These are phyloP conservation scores for Drosophila rellima DNA, from an alignment of 2,888 invertebrate species.

Conservation along the genomic window DNA sequence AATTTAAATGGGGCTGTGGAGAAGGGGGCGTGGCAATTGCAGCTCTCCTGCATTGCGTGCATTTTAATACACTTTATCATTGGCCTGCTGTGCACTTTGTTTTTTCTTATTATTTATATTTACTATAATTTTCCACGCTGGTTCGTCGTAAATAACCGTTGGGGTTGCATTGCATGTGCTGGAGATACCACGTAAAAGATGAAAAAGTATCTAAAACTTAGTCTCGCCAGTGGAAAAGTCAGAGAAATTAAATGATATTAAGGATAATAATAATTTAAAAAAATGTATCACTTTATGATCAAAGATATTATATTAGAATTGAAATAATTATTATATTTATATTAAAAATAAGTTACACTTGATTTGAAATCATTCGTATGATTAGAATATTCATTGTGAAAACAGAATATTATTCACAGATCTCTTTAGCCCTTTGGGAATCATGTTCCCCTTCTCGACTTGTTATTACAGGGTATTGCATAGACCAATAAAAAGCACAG, in stretches of 20 bases:
- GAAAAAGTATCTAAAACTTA: neutral
- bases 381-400: too few relatives aligned
- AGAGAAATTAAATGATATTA: too few relatives aligned
- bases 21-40: conserved; percentile 62
- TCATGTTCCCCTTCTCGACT: neutral
- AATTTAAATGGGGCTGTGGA: conserved; percentile 64
- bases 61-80: conserved; percentile 79
- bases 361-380: too few relatives aligned
- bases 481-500: conserved; percentile 45
- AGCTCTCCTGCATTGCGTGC: conserved; percentile 55
- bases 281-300: too few relatives aligned
- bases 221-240: too few relatives aligned
- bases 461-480: conserved; percentile 33
- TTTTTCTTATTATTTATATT: conserved; percentile 75
- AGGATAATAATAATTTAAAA: too few relatives aligned
- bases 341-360: too few relatives aligned
- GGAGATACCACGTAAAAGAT: conserved; percentile 23
- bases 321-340: too few relatives aligned
- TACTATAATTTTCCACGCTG: conserved; percentile 69
- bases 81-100: conserved; percentile 68
- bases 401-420: too few relatives aligned
- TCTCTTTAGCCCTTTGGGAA: neutral
- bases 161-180: neutral
- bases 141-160: conserved; percentile 32
- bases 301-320: too few relatives aligned